Conservation (phyloP, 2,113 vertebrate genomes). For the Gopherus evgoodei region DNA sequence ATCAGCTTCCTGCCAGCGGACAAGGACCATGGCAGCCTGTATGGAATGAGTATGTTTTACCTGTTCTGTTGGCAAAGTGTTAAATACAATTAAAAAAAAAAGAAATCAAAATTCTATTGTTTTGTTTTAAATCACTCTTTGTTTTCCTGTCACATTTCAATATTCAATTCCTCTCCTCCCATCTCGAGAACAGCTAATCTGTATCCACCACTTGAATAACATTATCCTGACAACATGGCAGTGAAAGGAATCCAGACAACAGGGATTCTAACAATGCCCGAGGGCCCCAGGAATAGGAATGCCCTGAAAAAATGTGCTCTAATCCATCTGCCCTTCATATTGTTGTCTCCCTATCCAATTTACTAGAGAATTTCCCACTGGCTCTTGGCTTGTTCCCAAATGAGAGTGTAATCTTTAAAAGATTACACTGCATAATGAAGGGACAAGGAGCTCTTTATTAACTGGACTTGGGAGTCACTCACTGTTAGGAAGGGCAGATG, state of each 20-base stretch:
- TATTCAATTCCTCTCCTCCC: background rate
- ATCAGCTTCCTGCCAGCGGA: background rate
- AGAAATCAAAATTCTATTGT: constrained; percentile 10
- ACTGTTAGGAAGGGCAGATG: constrained; percentile 68
- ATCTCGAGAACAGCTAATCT: constrained; percentile 45
- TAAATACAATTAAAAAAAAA: constrained; percentile 35
- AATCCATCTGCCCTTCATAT: constrained; percentile 67
- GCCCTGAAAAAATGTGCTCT: constrained; percentile 68
- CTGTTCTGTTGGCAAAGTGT: background rate
- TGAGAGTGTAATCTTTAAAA: constrained; percentile 76
- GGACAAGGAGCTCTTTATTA: constrained; percentile 79
- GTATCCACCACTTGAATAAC: constrained; percentile 44
- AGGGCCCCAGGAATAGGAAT: constrained; percentile 67
- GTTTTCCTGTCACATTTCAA: background rate
- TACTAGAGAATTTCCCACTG: constrained; percentile 77
- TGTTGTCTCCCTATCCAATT: constrained; percentile 71
- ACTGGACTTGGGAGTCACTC: constrained; percentile 63
- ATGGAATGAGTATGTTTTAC: background rate
- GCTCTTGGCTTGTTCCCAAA: constrained; percentile 77
- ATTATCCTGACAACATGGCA: constrained; percentile 50
- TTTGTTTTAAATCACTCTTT: background rate
- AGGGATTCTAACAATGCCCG: constrained; percentile 57
- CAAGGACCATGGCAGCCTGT: background rate
- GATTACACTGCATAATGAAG: constrained; percentile 69
- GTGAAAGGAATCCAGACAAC: constrained; percentile 54